Base-by-base conservation (phyloP, 2,888 invertebrate species). In the Hyppa rectilinea region DNA sequence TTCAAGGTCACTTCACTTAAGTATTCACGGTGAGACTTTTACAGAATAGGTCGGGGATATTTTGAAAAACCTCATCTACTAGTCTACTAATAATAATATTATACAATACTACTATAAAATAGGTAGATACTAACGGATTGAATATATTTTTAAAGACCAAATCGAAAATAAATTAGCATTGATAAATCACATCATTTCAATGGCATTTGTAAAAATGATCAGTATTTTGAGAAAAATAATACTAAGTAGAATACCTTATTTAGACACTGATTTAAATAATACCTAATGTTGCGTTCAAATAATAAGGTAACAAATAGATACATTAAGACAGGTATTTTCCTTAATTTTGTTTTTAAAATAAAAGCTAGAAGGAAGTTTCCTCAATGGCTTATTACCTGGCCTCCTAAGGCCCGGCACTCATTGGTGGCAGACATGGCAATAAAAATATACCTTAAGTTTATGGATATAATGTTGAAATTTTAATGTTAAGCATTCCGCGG, bases 341-440 rank as follows among this genome's bases (percentile, higher is more conserved):
- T 17, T 53, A 31, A 50, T 45, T 61, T 45, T 34, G 26, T 47
- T 40, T 59, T 53, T 12, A 3, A 67, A n/a, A n/a, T 43, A 20
- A n/a, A 40, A 7, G 31, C 1, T 50, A 20, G 29, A n/a, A n/a
- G n/a, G 10, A 71, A 43, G 52, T 78, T 75, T 75, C 78, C 78
- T 75, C 34, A 75, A 58, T 10, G 17, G 29, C 23, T 77, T 7
- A 47, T 60, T 76, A 58, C 14, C 56, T 7, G 31, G 50, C 45
- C 50, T 5, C 40, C 0, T 7, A 10, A 23, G n/a, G n/a, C n/a
- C n/a, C n/a, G n/a, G n/a, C n/a, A n/a, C n/a, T n/a, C n/a, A n/a
- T n/a, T n/a, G n/a, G n/a, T n/a, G n/a, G n/a, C n/a, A n/a, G n/a
- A n/a, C n/a, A n/a, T n/a, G n/a, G n/a, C n/a, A n/a, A n/a, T n/a